phyloP scores from a whole-genome alignment of 2,797 vertebrate species.

The Halcyon smyrnensis region DNA sequence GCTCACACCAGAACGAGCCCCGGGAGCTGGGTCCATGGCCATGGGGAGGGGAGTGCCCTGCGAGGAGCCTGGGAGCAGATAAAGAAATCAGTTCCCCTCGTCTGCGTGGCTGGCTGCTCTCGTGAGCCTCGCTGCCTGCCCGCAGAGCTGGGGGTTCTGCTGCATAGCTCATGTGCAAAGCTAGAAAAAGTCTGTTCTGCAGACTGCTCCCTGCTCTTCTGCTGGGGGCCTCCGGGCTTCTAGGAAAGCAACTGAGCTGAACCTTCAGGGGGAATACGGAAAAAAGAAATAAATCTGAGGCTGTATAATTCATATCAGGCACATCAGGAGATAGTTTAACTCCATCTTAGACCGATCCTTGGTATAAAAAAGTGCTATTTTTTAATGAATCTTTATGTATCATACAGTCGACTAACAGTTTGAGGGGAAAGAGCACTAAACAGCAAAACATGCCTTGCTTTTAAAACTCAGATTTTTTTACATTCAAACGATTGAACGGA shows the following conservation, averaged over 20 bases:
- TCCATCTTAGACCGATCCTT: background rate
- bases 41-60: background rate
- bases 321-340: background rate
- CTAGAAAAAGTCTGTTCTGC: background rate
- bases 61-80: background rate
- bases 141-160: background rate
- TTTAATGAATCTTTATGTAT: background rate
- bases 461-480: background rate
- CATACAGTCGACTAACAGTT: background rate
- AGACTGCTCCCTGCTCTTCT: background rate
- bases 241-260: background rate
- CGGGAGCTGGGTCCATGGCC: background rate
- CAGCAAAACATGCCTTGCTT: background rate
- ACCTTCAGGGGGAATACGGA: background rate
- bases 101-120: background rate
- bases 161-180: background rate
- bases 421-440: conserved; percentile 15
- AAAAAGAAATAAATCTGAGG: background rate
- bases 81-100: background rate
- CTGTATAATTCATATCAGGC: background rate
- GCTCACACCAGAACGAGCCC: background rate
- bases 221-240: background rate
- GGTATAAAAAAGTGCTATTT: background rate
- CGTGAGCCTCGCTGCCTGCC: background rate
- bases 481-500: background rate